Evolutionary conservation across 2,113 vertebrate species (phyloP), one percentile per base, ranked within the genome.

Genomic region (Xiphophorus hellerii): DNA sequence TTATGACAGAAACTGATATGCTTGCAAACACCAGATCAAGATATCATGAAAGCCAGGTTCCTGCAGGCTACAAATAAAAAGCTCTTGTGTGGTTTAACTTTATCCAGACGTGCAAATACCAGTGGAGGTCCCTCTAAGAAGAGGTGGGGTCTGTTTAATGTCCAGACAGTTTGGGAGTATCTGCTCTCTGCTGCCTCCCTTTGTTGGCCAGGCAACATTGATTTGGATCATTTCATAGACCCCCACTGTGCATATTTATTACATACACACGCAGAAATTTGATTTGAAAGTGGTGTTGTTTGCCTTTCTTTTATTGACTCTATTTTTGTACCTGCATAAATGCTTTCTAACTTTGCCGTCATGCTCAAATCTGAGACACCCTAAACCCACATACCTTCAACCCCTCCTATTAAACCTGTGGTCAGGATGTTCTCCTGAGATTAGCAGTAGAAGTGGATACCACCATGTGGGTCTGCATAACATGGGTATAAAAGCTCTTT

Each of bases 51-150:
- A 88, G 88, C 79, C 61, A 63, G 71, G 71, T 74, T 85, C 81
- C 82, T 68, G 25, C 83, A 51, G 80, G 76, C 85, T 80, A 82
- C 62, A 89, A 91, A 92, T 93, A 77, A 92, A 90, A 93, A 92
- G 84, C 88, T 87, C 77, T 94, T 85, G 87, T 92, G 88, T 80
- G 89, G 88, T 93, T 93, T 90, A 84, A 89, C 87, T 88, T 88
- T 77, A 84, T 92, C 87, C 89, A 87, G 85, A 90, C 84, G 84
- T 88, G 82, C 84, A 80, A 90, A 90, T 80, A 81, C 88, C 90
- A 86, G 67, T 89, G 83, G 80, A 78, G 78, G 81, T 84, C 71
- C 81, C 87, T 85, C 76, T 81, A 84, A 87, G 79, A 88, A 88
- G 85, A 80, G 81, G 68, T 84, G 72, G 80, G 83, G 29, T 91